phyloP scores from a whole-genome alignment of 2,113 vertebrate genomes.

The Mustela nigripes region DNA sequence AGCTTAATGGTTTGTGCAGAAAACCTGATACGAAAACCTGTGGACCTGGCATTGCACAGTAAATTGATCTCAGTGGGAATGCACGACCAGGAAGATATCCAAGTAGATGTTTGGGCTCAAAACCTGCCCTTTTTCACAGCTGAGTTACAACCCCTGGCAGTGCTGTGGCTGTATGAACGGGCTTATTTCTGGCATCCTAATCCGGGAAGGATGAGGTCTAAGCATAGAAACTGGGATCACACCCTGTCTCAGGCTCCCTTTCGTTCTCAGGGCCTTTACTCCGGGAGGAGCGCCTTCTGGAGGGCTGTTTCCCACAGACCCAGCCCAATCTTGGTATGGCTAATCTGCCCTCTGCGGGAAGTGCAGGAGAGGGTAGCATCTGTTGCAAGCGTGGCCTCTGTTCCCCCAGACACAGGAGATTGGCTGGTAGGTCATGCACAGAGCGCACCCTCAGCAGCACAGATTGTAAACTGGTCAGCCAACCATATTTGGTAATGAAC shows the following conservation, averaged over 20 bases:
- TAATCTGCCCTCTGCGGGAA: background rate
- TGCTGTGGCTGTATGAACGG: background rate
- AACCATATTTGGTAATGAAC: slow-evolving; percentile 59
- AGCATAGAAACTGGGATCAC: background rate
- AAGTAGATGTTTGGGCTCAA: background rate
- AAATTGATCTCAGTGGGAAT: slow-evolving; percentile 61
- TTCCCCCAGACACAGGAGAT: background rate
- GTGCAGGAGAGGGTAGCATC: background rate
- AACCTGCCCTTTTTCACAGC: background rate
- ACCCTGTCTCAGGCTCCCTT: background rate
- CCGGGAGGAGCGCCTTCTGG: background rate
- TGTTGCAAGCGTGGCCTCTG: background rate
- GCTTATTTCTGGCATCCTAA: background rate
- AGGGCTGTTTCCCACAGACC: background rate
- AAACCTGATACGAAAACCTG: background rate
- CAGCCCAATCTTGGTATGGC: background rate
- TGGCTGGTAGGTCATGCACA: background rate
- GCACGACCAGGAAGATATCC: background rate
- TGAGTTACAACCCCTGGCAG: background rate
- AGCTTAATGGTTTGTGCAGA: slow-evolving; percentile 50
- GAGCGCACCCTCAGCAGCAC: background rate
- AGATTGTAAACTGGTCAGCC: background rate
- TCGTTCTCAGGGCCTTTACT: background rate
- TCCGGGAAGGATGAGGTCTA: background rate
- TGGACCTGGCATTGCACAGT: background rate